phyloP scores from a whole-genome alignment of 1,140 invertebrate species.

The Drosophila punjabiensis region DNA sequence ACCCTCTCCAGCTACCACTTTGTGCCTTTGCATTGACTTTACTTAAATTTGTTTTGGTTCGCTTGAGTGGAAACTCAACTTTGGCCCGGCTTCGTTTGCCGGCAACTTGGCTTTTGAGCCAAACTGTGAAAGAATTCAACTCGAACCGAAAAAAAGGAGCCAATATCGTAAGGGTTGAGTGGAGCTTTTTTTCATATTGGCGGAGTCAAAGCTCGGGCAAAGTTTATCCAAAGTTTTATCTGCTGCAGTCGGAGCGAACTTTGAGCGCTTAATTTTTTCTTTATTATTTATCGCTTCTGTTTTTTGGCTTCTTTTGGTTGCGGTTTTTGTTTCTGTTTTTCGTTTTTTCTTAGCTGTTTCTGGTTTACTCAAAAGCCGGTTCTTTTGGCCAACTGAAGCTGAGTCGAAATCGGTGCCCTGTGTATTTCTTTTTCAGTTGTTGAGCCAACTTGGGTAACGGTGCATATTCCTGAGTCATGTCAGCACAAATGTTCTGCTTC shows the following conservation, averaged over 20 bases:
- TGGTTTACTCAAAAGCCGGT: conserved; percentile 43
- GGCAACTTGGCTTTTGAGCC: conserved; percentile 70
- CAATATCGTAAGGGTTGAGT: conserved; percentile 48
- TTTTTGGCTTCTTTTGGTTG: conserved; percentile 7
- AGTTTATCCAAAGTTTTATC: conserved; percentile 48
- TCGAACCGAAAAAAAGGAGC: conserved; percentile 21
- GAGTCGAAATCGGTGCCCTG: conserved; percentile 9
- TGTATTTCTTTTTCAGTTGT: conserved; percentile 15
- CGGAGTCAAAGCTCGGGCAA: conserved; percentile 57
- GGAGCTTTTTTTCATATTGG: conserved; percentile 45
- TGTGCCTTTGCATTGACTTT: conserved; percentile 16
- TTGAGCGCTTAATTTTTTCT: conserved; percentile 39
- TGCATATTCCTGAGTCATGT: conserved; percentile 68
- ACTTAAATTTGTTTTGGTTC: conserved; percentile 28
- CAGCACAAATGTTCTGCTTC: conserved; percentile 1
- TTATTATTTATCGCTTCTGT: conserved; percentile 5
- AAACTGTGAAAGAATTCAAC: conserved; percentile 17
- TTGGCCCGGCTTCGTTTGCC: conserved; percentile 23
- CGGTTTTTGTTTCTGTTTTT: conserved; percentile 23
- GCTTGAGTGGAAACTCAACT: conserved; percentile 6
- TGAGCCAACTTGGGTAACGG: conserved; percentile 55
- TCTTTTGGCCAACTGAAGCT: conserved; percentile 41
- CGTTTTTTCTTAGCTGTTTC: conserved; percentile 14
- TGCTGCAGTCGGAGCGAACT: conserved; percentile 36
- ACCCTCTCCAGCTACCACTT: background rate